A percentile compares a stretch with the other conserved stretches of the same genome.
Conservation (phyloP, 2,797 vertebrate genomes). For the Pseudochromis fuscus region DNA sequence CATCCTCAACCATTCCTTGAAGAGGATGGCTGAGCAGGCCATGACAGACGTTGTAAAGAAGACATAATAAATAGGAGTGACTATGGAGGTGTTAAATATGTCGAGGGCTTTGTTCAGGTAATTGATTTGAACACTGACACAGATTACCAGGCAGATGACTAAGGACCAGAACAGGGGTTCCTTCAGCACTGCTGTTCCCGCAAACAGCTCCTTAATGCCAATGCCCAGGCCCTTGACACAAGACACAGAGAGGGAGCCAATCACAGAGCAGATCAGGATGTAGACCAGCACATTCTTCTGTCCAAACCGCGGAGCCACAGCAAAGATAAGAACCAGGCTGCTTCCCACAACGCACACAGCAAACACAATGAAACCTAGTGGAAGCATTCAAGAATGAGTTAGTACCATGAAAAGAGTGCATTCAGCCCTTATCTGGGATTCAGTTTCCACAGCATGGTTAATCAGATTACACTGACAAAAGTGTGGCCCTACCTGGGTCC, state of each 20-base stretch:
- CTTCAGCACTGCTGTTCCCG: constrained; percentile 85
- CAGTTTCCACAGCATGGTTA: constrained; percentile 39
- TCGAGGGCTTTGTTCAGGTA: constrained; percentile 91
- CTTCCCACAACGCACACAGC: constrained; percentile 86
- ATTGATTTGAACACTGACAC: constrained; percentile 89
- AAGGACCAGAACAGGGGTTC: constrained; percentile 88
- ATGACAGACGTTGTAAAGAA: constrained; percentile 91
- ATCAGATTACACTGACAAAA: constrained; percentile 11
- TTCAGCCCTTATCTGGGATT: constrained; percentile 29
- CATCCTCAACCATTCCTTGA: constrained; percentile 91
- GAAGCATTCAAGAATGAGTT: constrained; percentile 62
- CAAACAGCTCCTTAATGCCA: constrained; percentile 88
- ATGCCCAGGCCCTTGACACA: constrained; percentile 91
- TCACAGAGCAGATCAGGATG: constrained; percentile 90
- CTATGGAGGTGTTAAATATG: constrained; percentile 88
- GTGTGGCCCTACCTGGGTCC: constrained; percentile 84
- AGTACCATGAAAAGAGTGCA: constrained; percentile 36
- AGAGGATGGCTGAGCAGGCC: constrained; percentile 90
- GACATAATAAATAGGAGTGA: constrained; percentile 90
- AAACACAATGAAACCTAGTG: constrained; percentile 89
- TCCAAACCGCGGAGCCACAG: constrained; percentile 86
- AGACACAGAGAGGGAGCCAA: constrained; percentile 89
- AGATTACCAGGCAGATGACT: constrained; percentile 85
- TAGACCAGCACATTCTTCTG: constrained; percentile 90
- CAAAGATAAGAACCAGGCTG: constrained; percentile 87